Percentiles rank a stretch among this genome's conserved stretches.
These are phyloP conservation scores for Ametastegia equiseti DNA, from an alignment of 2,888 invertebrate genomes.

Conservation along the genomic window DNA sequence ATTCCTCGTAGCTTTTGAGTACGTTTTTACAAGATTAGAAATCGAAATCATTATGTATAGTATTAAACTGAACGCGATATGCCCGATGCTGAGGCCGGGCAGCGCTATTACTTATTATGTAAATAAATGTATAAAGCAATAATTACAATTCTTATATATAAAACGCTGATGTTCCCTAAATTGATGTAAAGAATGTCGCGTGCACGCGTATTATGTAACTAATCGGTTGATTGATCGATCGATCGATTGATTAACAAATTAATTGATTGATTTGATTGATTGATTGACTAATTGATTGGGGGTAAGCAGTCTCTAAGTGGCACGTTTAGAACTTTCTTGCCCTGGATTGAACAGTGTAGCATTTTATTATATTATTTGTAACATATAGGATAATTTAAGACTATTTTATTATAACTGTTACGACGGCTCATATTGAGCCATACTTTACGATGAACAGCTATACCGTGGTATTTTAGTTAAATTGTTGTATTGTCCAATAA, in stretches of 20 bases:
- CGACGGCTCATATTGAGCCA: conserved; percentile 72
- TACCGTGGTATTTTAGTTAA: conserved; percentile 69
- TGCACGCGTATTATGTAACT: conserved; percentile 58
- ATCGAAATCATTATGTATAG: conserved; percentile 61
- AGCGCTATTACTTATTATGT: conserved; percentile 59
- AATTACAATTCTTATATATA: conserved; percentile 46
- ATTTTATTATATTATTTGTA: conserved; percentile 56
- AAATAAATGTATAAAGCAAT: conserved; percentile 70
- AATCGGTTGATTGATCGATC: conserved; percentile 26
- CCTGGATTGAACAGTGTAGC: conserved; percentile 41
- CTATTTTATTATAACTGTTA: conserved; percentile 62
- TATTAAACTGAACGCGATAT: conserved; percentile 69
- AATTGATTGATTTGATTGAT: conserved; percentile 32
- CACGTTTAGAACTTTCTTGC: conserved; percentile 47
- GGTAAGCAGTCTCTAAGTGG: conserved; percentile 40
- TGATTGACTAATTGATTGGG: conserved; percentile 10
- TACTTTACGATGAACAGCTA: conserved; percentile 64
- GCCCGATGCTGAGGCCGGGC: conserved; percentile 60
- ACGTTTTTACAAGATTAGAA: conserved; percentile 65
- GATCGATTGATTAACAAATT: conserved; percentile 35
- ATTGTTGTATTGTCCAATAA: conserved; percentile 66
- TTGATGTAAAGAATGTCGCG: conserved; percentile 35
- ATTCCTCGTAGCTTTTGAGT: conserved; percentile 71
- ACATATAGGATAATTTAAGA: conserved; percentile 66
- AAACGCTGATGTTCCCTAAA: conserved; percentile 41